Conservation (phyloP, 2,888 invertebrate genomes). For the Cosmia pyralina region DNA sequence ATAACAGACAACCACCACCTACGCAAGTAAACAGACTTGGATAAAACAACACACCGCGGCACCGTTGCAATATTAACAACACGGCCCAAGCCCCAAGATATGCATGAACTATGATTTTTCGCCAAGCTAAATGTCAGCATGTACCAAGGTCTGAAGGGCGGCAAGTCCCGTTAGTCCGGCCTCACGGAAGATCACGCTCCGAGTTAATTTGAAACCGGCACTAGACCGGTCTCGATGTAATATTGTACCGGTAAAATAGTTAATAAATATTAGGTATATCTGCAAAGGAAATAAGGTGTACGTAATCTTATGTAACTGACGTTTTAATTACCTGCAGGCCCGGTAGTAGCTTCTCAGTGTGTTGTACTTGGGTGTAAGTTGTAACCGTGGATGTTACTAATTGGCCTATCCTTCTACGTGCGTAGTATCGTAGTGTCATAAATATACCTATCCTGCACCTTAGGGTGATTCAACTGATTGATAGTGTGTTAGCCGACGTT, state of each 20-base stretch:
- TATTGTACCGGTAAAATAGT: conserved; percentile 53
- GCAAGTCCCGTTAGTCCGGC: conserved; percentile 67
- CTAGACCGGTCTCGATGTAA: conserved; percentile 57
- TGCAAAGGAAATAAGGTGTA: conserved; percentile 37
- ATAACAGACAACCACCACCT: neutral
- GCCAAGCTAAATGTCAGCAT: conserved; percentile 54
- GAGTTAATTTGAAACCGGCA: conserved; percentile 66
- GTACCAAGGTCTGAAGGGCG: conserved; percentile 57
- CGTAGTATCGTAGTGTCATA: neutral
- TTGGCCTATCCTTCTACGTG: neutral
- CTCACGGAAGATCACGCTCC: conserved; percentile 68
- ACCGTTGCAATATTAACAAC: conserved; percentile 30
- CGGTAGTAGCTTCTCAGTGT: conserved; percentile 1
- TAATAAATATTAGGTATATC: conserved; percentile 33
- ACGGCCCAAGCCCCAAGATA: conserved; percentile 28
- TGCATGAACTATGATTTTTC: conserved; percentile 57
- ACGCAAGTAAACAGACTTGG: neutral
- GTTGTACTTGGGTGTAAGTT: conserved; percentile 17
- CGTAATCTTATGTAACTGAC: conserved; percentile 46
- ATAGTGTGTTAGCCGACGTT: too few species aligned
- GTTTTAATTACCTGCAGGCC: conserved; percentile 41
- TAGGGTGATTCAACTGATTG: too few species aligned
- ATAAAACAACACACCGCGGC: conserved; percentile 9
- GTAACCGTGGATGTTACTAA: conserved; percentile 11
- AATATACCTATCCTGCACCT: neutral